Evolutionary conservation across 2,888 invertebrate genomes (phyloP).

Genomic region (Danaus chrysippus): DNA sequence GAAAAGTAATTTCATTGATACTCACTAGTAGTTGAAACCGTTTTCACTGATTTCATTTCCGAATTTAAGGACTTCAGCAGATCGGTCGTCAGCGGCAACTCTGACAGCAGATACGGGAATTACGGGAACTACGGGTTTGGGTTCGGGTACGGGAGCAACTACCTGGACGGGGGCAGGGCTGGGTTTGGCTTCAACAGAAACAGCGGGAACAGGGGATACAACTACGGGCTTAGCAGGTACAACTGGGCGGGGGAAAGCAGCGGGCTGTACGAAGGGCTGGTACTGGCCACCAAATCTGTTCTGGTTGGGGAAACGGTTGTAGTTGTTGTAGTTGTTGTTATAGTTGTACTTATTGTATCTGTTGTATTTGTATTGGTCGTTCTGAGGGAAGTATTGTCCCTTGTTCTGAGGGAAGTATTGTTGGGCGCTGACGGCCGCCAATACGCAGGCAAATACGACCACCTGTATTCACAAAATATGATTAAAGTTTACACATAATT

Average conservation of each 20-base stretch:
- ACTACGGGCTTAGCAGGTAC: conserved; percentile 31
- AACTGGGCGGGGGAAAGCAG: conserved; percentile 24
- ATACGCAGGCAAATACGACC: conserved; percentile 46
- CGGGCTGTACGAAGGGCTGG: conserved; percentile 29
- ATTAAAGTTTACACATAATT: conserved; percentile 14
- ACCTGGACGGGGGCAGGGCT: conserved; percentile 15
- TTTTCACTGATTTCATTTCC: conserved; percentile 65
- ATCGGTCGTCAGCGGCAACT: conserved; percentile 39
- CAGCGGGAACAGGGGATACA: conserved; percentile 30
- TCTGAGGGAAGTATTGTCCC: conserved; percentile 28
- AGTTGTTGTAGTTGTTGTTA: conserved; percentile 24
- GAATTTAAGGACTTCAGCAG: conserved; percentile 50
- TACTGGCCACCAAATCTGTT: conserved; percentile 21
- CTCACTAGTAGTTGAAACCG: conserved; percentile 73
- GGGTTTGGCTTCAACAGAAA: background rate
- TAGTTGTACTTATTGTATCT: conserved; percentile 28
- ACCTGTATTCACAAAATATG: conserved; percentile 32
- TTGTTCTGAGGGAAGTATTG: conserved; percentile 23
- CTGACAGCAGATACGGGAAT: conserved; percentile 36
- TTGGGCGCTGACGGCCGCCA: conserved; percentile 58
- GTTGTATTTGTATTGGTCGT: conserved; percentile 21
- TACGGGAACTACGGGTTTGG: conserved; percentile 27
- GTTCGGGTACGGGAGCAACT: conserved; percentile 33
- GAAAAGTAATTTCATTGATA: conserved; percentile 16
- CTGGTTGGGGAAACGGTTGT: conserved; percentile 24